phyloP scores from a whole-genome alignment of 1,140 invertebrate genomes.

The Drosophila triauraria region DNA sequence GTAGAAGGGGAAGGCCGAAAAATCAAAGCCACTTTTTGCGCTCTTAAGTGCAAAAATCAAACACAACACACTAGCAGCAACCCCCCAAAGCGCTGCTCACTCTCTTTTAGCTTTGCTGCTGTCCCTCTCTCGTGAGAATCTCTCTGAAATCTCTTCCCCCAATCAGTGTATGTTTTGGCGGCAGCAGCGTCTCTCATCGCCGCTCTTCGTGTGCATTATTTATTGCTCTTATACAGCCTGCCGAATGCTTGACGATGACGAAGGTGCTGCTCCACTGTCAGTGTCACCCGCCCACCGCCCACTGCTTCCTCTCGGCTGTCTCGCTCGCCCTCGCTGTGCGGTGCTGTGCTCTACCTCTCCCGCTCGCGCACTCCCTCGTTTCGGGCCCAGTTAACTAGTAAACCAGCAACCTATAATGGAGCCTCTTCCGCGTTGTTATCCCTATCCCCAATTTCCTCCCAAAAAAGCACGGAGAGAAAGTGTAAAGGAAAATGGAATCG shows the following conservation, averaged over 20 bases:
- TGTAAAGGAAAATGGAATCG: background rate
- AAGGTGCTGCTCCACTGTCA: conserved; percentile 58
- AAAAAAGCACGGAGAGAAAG: conserved; percentile 20
- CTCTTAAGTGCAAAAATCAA: conserved; percentile 80
- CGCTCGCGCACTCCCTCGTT: conserved; percentile 10
- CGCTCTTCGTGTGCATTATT: conserved; percentile 61
- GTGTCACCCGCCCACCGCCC: conserved; percentile 38
- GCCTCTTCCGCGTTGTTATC: conserved; percentile 60
- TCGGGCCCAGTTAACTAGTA: conserved; percentile 72
- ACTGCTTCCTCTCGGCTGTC: background rate
- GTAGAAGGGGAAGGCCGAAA: conserved; percentile 20
- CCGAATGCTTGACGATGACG: conserved; percentile 49
- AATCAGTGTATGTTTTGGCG: conserved; percentile 3
- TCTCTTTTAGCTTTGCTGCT: conserved; percentile 7
- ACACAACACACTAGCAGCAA: conserved; percentile 33
- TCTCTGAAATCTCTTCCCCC: conserved; percentile 20
- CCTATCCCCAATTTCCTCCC: conserved; percentile 32
- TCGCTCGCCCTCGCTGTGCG: background rate
- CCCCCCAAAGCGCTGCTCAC: conserved; percentile 26
- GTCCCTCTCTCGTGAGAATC: conserved; percentile 3
- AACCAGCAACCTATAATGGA: conserved; percentile 71
- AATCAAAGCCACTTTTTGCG: conserved; percentile 74
- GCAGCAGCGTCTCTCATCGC: conserved; percentile 9
- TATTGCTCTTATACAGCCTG: conserved; percentile 62
- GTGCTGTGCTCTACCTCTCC: conserved; percentile 7